phyloP scores from a whole-genome alignment of 2,113 vertebrate genomes.

The Cettia cetti region DNA sequence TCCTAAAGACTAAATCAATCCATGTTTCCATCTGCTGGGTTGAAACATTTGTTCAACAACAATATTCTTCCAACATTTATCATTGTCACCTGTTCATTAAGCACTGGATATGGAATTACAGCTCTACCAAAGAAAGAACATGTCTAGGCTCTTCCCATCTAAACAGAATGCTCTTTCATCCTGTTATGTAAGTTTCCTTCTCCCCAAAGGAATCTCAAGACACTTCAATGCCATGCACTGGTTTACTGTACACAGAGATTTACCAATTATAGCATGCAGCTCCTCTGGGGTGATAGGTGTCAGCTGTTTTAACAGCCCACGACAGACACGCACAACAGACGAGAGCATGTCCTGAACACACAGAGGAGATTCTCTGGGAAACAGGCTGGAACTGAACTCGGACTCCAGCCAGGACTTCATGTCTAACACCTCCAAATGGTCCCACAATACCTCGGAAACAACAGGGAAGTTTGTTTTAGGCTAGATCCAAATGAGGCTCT shows the following conservation, averaged over 20 bases:
- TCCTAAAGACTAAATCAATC: background rate
- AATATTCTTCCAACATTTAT: background rate
- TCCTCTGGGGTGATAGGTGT: background rate
- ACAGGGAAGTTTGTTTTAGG: background rate
- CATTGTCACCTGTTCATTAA: conserved; percentile 17
- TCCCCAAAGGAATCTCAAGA: background rate
- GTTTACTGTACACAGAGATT: background rate
- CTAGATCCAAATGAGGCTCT: background rate
- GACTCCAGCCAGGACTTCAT: background rate
- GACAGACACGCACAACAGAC: background rate
- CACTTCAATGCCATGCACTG: background rate
- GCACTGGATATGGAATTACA: background rate
- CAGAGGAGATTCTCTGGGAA: background rate
- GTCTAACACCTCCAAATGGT: background rate
- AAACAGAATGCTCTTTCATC: background rate
- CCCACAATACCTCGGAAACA: background rate
- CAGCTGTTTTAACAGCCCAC: background rate
- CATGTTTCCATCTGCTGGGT: background rate
- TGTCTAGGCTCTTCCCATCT: background rate
- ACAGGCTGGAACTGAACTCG: background rate
- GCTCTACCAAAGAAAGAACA: background rate
- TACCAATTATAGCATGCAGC: background rate
- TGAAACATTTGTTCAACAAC: background rate
- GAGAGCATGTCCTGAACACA: background rate
- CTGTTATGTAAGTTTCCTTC: background rate